Base-by-base conservation (phyloP, 2,888 invertebrate genomes). In the Scaptomyza caliginosa region DNA sequence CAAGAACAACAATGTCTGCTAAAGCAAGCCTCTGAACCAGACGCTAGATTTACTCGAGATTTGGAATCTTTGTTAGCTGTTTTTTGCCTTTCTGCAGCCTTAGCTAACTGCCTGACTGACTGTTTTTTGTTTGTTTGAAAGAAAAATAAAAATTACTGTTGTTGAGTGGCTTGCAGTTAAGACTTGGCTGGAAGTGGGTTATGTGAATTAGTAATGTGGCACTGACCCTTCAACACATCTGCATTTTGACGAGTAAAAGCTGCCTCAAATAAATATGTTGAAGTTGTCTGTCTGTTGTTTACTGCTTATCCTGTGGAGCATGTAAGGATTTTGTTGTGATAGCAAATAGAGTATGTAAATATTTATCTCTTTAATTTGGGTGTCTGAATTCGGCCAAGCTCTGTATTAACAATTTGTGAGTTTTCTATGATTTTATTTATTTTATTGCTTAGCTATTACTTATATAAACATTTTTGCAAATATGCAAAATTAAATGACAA, bases 61-160 rank as follows among this genome's bases (percentile, higher is more conserved):
- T 81, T 87, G 86, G 82, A 78, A 85, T 86, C 88, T 87, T 86
- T 82, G 86, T 81, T 81, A 82, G 86, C 71, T 81, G 77, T 38
- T 60, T 54, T n/a, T n/a, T n/a, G n/a, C n/a, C n/a, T n/a, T n/a
- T n/a, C n/a, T n/a, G n/a, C n/a, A n/a, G 67, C 11, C 49, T 48
- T n/a, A n/a, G 71, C 38, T 28, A n/a, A n/a, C 23, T 57, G 55
- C 26, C 32, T 51, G 55, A 19, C 52, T 42, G 54, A 42, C 58
- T 57, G 28, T 60, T 74, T 68, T 77, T 73, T 77, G 65, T 63
- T 76, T 72, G 62, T 38, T 56, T 54, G 49, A 55, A 68, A 62
- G 63, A 68, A 62, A 68, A 77, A 84, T 81, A 81, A 81, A 84
- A 81, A 81, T 84, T 81, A 86, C 77, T 80, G 77, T 77, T 77